Base-by-base conservation (phyloP, 2,797 vertebrate genomes). In the Hipposideros larvatus region DNA sequence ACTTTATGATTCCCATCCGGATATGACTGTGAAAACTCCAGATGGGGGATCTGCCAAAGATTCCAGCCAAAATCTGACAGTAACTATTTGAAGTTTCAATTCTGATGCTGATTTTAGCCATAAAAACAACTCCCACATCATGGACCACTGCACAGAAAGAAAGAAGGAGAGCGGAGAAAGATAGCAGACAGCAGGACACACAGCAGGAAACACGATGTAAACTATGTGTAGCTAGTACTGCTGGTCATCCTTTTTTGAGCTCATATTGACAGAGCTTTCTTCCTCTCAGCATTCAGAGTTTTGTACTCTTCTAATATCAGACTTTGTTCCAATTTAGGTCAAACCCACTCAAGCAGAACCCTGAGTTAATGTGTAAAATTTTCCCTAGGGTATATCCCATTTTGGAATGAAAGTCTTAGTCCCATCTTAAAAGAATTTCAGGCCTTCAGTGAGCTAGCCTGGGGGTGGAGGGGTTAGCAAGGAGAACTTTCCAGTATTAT, bases 281-380 rank as follows among this genome's bases (percentile, higher is more conserved):
- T 53, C 34, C 1, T 82, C 53, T 93, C 63, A 57, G 63, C 37
- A 15, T 74, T 94, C 68, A 86, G 91, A 89, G 21, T 86, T 93
- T 78, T 87, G 51, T 84, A 8, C 18, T 84, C 57, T 87, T 91
- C 34, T 75, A 82, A 92, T 95, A 93, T 59, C 34, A 94, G 73
- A 78, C 26, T 94, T 97, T 95, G 88, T 95, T 97, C 61, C 79
- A 97, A 96, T 96, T 96, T 94, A 96, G 88, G 94, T 91, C 92
- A 96, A 74, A 96, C 93, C 75, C 78, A 91, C 83, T 97, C 92
- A 97, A 73, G 96, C 86, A 94, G 83, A 97, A 88, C 94, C 89
- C 53, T 2, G 91, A 90, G 75, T 96, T 97, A 96, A 96, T 94
- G 96, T 94, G 88, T 89, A 93, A 95, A 94, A 19, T 94, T 97